phyloP scores from a whole-genome alignment of 2,888 invertebrate species.

The Drymonia ruficornis region DNA sequence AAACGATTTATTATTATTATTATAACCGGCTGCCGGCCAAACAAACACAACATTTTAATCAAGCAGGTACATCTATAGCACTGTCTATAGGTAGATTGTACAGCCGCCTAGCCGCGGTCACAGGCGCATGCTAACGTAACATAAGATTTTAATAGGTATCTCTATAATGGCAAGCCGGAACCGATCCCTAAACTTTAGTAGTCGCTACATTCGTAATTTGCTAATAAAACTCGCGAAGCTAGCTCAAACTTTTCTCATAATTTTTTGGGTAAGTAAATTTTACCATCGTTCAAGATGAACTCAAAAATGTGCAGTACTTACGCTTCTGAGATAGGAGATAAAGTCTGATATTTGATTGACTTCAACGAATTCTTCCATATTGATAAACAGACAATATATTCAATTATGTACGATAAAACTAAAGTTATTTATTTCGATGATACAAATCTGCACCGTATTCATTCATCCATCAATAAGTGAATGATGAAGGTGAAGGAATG shows the following conservation, averaged over 20 bases:
- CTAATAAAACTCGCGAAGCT: background rate
- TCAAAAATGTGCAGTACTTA: conserved; percentile 79
- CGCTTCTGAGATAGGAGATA: conserved; percentile 91
- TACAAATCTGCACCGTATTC: background rate
- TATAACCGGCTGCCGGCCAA: background rate
- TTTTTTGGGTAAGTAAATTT: too few relatives aligned
- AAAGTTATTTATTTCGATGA: background rate
- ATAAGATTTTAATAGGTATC: too few relatives aligned
- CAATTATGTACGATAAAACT: background rate
- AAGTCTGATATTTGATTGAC: conserved; percentile 91
- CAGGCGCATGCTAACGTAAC: background rate
- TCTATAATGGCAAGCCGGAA: background rate
- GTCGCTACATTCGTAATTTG: background rate
- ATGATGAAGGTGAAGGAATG: too few relatives aligned
- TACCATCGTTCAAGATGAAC: too few relatives aligned
- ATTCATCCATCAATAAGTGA: too few relatives aligned
- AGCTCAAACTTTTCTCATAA: background rate
- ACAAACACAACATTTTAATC: background rate
- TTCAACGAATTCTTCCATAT: conserved; percentile 87
- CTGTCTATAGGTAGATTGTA: background rate
- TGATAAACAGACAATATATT: conserved; percentile 13
- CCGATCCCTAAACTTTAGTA: too few relatives aligned
- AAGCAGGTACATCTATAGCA: background rate
- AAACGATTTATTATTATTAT: too few relatives aligned
- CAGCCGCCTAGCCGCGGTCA: background rate